Evolutionary conservation across 2,113 vertebrate species (phyloP), one percentile per base, ranked within the genome.

Genomic region (Lagopus leucura): DNA sequence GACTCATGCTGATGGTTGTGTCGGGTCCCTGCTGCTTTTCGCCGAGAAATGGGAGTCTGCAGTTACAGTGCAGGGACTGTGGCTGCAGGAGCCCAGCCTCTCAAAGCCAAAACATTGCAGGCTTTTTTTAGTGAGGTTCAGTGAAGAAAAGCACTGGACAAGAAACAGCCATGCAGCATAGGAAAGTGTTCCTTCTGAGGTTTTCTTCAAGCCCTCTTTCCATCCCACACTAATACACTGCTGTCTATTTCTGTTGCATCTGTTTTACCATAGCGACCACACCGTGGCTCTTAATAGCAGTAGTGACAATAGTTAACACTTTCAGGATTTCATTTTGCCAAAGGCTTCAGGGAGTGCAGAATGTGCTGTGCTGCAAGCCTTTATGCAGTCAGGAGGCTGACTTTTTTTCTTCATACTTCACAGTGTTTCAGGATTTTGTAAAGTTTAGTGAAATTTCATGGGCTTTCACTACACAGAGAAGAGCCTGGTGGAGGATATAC

Each of bases 1-100:
- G 52, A 45, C 55, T 74, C 7, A 0, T 2, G 1, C 2, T 38
- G 22, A 66, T 16, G 8, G 3, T 50, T 34, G 34, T 15, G 15
- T 3, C 5, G 21, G 19, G 9, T 32, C 38, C 48, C 2, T 65
- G 63, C 40, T 42, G 40, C 12, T 40, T 32, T 47, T 43, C 52
- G 42, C 25, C 7, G 64, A 11, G 48, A 18, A 42, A 1, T 6
- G 54, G 72, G 42, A 47, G n/a, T 32, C 47, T 4, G 30, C 15
- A 8, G 21, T 3, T 50, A 10, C 16, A 2, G 16, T 5, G 11
- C 10, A 11, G 34, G 40, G 30, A 22, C 52, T 43, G 0, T 3
- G 16, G 19, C 60, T 40, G 19, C 14, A 42, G 54, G 28, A 52
- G 32, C n/a, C 42, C 42, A 28, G 47, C 32, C 36, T 86, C n/a